These are phyloP conservation scores for Emmelina monodactyla DNA, from an alignment of 2,888 invertebrate species.

Conservation along the genomic window DNA sequence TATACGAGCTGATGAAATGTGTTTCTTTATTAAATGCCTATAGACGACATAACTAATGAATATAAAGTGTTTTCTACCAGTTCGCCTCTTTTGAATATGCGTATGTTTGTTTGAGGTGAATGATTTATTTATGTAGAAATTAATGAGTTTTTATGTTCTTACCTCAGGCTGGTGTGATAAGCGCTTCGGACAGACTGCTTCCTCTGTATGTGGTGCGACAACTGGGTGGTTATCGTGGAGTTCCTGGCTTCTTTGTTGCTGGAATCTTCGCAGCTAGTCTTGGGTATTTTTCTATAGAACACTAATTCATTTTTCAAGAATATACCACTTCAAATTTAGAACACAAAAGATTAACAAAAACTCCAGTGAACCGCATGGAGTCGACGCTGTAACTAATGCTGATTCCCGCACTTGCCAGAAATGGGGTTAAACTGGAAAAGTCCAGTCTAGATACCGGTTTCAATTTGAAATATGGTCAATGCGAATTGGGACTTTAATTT, in stretches of 20 bases:
- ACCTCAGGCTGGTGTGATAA: slow-evolving; percentile 67
- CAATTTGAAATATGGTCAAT: slow-evolving; percentile 27
- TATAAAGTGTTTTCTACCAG: no score
- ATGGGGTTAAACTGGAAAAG: slow-evolving; percentile 37
- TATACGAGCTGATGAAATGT: background rate
- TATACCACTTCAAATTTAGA: no score
- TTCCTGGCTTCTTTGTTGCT: slow-evolving; percentile 93
- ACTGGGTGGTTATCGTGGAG: slow-evolving; percentile 76
- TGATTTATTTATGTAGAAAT: no score
- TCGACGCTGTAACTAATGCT: slow-evolving; percentile 28
- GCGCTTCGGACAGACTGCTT: slow-evolving; percentile 80
- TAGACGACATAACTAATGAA: no score
- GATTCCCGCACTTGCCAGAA: slow-evolving; percentile 23
- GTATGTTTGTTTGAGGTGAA: no score
- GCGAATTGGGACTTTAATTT: slow-evolving; percentile 24
- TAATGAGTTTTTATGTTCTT: no score
- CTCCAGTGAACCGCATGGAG: slow-evolving; percentile 14
- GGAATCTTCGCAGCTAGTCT: slow-evolving; percentile 96
- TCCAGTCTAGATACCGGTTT: slow-evolving; percentile 45
- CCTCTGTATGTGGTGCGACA: slow-evolving; percentile 90
- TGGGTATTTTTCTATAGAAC: slow-evolving; percentile 66
- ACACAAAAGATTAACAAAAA: background rate
- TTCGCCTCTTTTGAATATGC: no score
- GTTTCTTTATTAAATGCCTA: no score
- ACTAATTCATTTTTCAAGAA: background rate